Evolutionary conservation across 2,888 invertebrate species (phyloP), one percentile per base, ranked within the genome.

Genomic region (Metacarcinus magister): DNA sequence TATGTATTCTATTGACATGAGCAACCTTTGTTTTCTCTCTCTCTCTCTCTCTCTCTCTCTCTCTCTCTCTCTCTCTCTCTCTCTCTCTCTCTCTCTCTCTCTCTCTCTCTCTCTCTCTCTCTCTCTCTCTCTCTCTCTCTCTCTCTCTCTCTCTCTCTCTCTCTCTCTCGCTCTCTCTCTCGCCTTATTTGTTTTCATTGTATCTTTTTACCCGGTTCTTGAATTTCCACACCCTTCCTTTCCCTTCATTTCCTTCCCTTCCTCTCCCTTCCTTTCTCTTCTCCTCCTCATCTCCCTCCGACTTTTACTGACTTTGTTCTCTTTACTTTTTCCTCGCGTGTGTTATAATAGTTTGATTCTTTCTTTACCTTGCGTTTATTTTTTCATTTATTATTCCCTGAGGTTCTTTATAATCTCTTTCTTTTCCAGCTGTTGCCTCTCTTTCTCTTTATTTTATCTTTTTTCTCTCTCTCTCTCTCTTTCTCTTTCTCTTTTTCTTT

Each of bases 231-330:
- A 87, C 39, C 32, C 28, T 10, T 28, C 75, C 60, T 19, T 60
- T 10, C 87, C 32, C 10, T 87, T 13, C 39, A 4, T 60, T 10
- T 39, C 32, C 10, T 87, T 13, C 39, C 39, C 39, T 39, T 87
- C 87, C 39, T 39, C 39, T 39, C 39, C 32, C 8, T 10, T 28
- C 75, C 60, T 60, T 60, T 10, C 87, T 13, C 10, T 87, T 13
- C 39, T 39, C 39, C 87, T n/a, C 39, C 87, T 87, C 82, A 8
- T 39, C 39, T 87, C 39, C 87, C 87, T 87, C 87, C 39, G 87
- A 87, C 87, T 87, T 87, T 10, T 87, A 32, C 87, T 87, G 87
- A 87, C 87, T 87, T 87, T 87, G 87, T 39, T 87, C 39, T 39
- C 87, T 39, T 8, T 32, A 87, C 75, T 75, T 75, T 75, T 75